Evolutionary conservation across 2,888 invertebrate genomes (phyloP), one percentile per base, ranked within the genome.

Genomic region (Himalopsyche anomala): DNA sequence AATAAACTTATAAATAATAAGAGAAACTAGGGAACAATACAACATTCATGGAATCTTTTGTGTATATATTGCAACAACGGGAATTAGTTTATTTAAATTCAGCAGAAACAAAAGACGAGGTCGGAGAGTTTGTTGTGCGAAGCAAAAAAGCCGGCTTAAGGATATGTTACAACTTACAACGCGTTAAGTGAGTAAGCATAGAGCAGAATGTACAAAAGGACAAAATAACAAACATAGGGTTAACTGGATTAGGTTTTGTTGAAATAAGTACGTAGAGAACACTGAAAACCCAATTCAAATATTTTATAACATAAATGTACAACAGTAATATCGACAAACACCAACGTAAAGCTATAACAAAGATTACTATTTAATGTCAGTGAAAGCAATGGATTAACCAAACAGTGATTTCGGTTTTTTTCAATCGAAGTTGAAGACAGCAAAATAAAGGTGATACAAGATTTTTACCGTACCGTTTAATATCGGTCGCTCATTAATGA

Each of bases 81-180:
- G 84, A 87, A 87, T 85, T 87, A 87, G 85, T 87, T 87, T 85
- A 83, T 87, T 87, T 85, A 87, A 87, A 87, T 85, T 81, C 51
- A 69, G 84, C 54, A 40, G 82, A 84, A 84, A 69, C 28, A 51
- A 74, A 82, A 85, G 82, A 79, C 51, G 28, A 82, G 45, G 81
- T 19, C 36, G 51, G 81, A 51, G 51, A 36, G 80, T 84, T 74
- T 42, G 17, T 51, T 85, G 79, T 54, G 80, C 40, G 28, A 36
- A 51, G 69, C 69, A 83, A 62, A 62, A 62, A 62, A 62, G 62
- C 28, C 62, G 62, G 62, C 28, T 62, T 62, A 28, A 62, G 19
- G 62, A 62, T 62, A 62, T 62, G 62, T 62, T 62, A 62, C 62
- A 82, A 82, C 40, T 42, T 51, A 28, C 51, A 51, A 81, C 28